Conservation (phyloP, 2,888 invertebrate genomes). For the Callosobruchus maculatus region DNA sequence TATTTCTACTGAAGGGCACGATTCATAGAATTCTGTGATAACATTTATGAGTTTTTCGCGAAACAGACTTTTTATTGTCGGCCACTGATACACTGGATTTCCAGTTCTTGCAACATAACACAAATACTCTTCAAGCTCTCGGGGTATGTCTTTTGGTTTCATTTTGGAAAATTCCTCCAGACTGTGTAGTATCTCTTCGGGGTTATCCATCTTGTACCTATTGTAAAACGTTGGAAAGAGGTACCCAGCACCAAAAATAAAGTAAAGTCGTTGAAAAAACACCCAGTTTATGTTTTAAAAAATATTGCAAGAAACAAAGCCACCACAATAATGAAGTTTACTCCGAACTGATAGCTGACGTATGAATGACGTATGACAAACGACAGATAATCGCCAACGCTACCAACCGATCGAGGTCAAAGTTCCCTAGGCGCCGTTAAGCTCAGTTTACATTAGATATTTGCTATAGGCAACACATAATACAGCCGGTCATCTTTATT, state of each 20-base stretch:
- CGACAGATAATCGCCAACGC: not conserved
- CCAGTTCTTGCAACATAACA: conserved; percentile 90
- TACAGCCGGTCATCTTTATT: too few species aligned
- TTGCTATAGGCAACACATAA: not conserved
- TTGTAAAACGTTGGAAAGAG: not conserved
- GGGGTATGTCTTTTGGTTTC: conserved; percentile 76
- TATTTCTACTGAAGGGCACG: conserved; percentile 70
- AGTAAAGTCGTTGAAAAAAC: not conserved
- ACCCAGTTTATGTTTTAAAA: not conserved
- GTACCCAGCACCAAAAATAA: not conserved
- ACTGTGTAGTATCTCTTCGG: conserved; percentile 79
- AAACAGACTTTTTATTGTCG: conserved; percentile 81
- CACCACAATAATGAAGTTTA: conserved; percentile 28
- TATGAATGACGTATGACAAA: conserved; percentile 1
- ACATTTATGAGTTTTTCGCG: conserved; percentile 82
- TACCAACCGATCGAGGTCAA: conserved; percentile 2
- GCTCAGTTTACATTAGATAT: not conserved
- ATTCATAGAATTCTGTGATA: conserved; percentile 83
- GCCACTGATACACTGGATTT: conserved; percentile 91
- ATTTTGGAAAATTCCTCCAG: conserved; percentile 78
- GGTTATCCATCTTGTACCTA: conserved; percentile 66
- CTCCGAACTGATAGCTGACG: not conserved
- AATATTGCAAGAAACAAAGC: conserved; percentile 2
- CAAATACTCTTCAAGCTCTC: conserved; percentile 85
- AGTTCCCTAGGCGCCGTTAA: not conserved